These are phyloP conservation scores for Vidua chalybeata DNA, from an alignment of 2,113 vertebrate genomes.

Conservation along the genomic window DNA sequence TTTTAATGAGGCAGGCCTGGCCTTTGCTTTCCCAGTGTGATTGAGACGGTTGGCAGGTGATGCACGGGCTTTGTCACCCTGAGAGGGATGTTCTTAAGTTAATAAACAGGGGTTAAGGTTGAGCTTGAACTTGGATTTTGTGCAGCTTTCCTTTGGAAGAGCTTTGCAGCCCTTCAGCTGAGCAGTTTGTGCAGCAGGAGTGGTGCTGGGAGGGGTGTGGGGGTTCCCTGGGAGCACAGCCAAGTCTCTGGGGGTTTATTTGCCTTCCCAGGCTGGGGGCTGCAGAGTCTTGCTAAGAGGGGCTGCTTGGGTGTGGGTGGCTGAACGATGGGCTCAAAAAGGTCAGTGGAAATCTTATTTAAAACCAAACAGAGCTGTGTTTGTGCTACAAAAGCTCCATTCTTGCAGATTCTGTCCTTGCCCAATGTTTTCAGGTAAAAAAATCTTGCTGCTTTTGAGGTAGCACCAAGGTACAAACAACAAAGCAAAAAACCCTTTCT, in stretches of 20 bases:
- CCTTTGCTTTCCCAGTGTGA: not conserved
- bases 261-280: not conserved
- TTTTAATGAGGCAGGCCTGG: constrained; percentile 46
- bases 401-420: not conserved
- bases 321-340: not conserved
- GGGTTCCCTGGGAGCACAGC: not conserved
- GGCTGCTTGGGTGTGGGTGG: not conserved
- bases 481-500: not conserved
- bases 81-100: not conserved
- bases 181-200: not conserved
- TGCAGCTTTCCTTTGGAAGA: not conserved
- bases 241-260: not conserved
- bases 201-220: not conserved
- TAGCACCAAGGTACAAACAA: not conserved
- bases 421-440: not conserved
- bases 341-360: not conserved
- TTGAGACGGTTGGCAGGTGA: constrained; percentile 24
- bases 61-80: not conserved
- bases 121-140: not conserved
- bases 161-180: not conserved
- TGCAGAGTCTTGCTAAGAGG: not conserved
- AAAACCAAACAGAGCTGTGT: not conserved
- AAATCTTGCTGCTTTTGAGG: not conserved
- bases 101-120: not conserved
- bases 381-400: not conserved